These are phyloP conservation scores for Pangasius sanitwongsei DNA, from an alignment of 2,797 vertebrate species.

Conservation along the genomic window DNA sequence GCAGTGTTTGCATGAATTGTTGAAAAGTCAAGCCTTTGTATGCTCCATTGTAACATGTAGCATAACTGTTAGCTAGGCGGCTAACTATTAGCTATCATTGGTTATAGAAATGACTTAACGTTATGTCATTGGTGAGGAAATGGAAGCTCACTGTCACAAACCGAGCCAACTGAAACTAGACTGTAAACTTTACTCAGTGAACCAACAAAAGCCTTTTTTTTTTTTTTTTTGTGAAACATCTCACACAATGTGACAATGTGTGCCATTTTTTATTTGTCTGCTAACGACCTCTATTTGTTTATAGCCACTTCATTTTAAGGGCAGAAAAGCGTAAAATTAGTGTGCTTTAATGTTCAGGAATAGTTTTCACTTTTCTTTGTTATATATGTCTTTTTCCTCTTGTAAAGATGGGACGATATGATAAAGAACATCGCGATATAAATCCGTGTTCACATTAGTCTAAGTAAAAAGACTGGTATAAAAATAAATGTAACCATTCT, in stretches of 20 bases:
- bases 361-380: background rate
- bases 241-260: too few relatives aligned
- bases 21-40: background rate
- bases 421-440: background rate
- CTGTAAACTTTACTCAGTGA: background rate
- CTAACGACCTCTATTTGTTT: background rate
- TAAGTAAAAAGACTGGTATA: too few relatives aligned
- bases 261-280: background rate
- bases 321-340: background rate
- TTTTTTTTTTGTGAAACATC: background rate
- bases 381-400: background rate
- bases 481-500: too few relatives aligned
- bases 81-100: background rate
- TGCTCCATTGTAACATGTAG: conserved; percentile 4
- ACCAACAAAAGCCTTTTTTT: too few relatives aligned
- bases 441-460: background rate
- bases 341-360: background rate
- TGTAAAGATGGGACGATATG: background rate
- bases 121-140: background rate
- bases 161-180: background rate
- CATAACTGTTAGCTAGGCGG: background rate
- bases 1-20: background rate
- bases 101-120: background rate
- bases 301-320: background rate
- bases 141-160: background rate